Conservation (phyloP, 2,113 vertebrate genomes). For the Pelecanoides urinatrix region DNA sequence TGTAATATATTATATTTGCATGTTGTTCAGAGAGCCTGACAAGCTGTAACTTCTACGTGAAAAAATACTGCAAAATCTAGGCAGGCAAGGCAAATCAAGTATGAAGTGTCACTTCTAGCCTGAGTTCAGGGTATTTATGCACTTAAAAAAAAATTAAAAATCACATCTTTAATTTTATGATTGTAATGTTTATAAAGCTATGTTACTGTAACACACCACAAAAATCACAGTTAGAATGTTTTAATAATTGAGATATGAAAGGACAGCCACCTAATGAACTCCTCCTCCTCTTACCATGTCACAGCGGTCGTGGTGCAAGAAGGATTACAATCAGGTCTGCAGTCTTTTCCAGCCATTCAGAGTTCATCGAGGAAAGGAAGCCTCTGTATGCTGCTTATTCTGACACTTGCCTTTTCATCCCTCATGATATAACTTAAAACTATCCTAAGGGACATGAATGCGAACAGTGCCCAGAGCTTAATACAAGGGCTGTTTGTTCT, state of each 20-base stretch:
- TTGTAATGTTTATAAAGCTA: background rate
- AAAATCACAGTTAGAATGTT: background rate
- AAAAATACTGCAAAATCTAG: background rate
- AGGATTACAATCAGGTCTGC: background rate
- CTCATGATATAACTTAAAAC: background rate
- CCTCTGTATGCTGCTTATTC: background rate
- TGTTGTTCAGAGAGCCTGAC: background rate
- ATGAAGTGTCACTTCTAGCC: background rate
- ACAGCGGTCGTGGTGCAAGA: background rate
- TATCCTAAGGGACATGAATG: background rate
- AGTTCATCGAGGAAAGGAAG: background rate
- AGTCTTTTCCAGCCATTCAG: background rate
- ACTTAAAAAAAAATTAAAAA: background rate
- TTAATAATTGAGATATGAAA: background rate
- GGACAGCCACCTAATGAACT: background rate
- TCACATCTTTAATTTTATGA: background rate
- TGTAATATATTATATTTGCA: background rate
- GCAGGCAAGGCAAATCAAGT: background rate
- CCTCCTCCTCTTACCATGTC: background rate
- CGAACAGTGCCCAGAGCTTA: background rate
- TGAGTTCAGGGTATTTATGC: background rate
- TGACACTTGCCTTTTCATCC: background rate
- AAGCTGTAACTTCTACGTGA: background rate
- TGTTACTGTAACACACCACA: background rate
- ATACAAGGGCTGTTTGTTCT: background rate